Evolutionary conservation across 2,113 vertebrate species (phyloP), one percentile per base, ranked within the genome.

Genomic region (Tympanuchus pallidicinctus): DNA sequence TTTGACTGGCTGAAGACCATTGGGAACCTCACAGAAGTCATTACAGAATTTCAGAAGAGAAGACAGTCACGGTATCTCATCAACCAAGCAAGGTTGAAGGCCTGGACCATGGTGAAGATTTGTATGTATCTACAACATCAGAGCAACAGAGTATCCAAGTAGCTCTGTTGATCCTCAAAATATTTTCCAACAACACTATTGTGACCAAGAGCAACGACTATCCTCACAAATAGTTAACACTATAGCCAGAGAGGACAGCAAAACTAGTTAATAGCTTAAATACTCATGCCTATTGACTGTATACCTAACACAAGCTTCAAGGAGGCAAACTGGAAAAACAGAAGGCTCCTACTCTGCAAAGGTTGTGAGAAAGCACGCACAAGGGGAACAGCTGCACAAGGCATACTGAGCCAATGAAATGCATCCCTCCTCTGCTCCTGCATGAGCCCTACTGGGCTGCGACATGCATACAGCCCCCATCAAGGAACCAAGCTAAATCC

Each of bases 281-380:
- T 28, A 40, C 15, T 65, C 34, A 19, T 25, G 43, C 32, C 61
- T 56, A n/a, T 45, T 61, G 24, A 36, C 11, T 0, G 0, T 14
- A 48, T 5, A 2, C 32, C 54, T 45, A 59, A 48, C 30, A 57
- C 0, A 0, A 13, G 52, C 27, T 38, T 83, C 85, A 36, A 71
- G 45, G 42, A 91, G 24, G 36, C 13, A 88, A 82, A 80, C 36
- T 7, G 21, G 32, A 65, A 87, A 82, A 82, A 76, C 36, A 63
- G 71, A 72, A 86, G 12, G 5, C 24, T 48, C 24, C 30, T 43
- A n/a, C 54, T 86, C 82, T 32, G 42, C 56, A 83, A 67, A 89
- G 56, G 42, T 59, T 76, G 61, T 63, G 67, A 86, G 67, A 82
- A 87, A 82, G 45, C 4, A 54, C 5, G 7, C 6, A 4, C n/a